Evolutionary conservation across 2,888 invertebrate genomes (phyloP), one percentile per base, ranked within the genome.

Genomic region (Tanytarsus gracilentus): DNA sequence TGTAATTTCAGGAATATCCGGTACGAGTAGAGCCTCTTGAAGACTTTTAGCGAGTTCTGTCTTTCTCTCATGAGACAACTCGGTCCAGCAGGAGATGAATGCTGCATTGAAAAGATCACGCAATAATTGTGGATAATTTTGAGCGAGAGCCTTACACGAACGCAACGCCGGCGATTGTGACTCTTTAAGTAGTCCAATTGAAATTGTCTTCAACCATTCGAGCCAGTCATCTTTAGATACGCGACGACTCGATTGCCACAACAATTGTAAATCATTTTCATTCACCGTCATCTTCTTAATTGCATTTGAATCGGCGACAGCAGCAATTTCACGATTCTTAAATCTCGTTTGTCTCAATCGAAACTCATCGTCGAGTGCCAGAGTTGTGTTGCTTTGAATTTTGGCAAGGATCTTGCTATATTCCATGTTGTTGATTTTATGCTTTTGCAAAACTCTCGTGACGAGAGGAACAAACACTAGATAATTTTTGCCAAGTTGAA

Each of bases 161-260:
- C 94, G 80, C 23, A 99, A 75, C 0, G 97, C 95, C 5, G 96
- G 94, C 29, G 95, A 95, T 2, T 96, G 94, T 0, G 96, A 96
- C 70, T 96, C 94, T 65, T 95, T 94, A 7, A 99, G 78, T 27
- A 99, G 77, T 56, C 95, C 96, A 64, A 95, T 90, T 62, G 94
- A 93, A 62, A 99, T 78, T 44, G 93, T 81, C 44, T 92, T 79
- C 55, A 98, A 74, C 99, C 98, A 99, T 71, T 98, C 97, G 50
- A 96, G 78, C 99, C 99, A 99, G 74, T 99, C 99, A 67, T 99
- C 98, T 71, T 95, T 95, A 1, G 95, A 95, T 0, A 96, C 94
- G 62, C 94, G 80, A 59, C 93, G 80, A 26, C 88, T 88, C 1
- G 92, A 90, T n/a, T 89, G 88, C 90, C 95, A 93, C 0, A 92